A percentile compares a stretch with the other conserved stretches of the same genome.
Conservation (phyloP, 2,888 invertebrate genomes). For the Ceriagrion tenellum region DNA sequence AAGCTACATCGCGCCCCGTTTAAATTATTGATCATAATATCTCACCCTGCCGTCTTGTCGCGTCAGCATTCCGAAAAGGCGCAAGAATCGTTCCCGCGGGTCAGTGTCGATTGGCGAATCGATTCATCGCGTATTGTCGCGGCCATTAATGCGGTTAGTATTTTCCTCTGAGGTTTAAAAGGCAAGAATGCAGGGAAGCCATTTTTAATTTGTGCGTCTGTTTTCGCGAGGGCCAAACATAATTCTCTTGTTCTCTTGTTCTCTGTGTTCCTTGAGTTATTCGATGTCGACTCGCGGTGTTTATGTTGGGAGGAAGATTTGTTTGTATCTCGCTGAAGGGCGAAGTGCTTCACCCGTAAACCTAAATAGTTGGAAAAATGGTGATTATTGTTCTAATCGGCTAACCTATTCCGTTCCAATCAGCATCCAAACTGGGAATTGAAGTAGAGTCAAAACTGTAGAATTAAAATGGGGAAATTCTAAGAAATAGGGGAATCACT, state of each 20-base stretch:
- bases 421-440: too few species aligned
- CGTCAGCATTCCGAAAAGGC: neutral
- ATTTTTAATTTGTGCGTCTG: neutral
- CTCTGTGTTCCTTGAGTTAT: neutral
- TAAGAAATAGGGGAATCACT: too few species aligned
- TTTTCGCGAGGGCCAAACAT: neutral
- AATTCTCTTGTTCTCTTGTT: neutral
- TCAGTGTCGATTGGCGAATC: neutral
- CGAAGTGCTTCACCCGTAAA: too few species aligned
- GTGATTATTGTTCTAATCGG: too few species aligned
- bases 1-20: neutral
- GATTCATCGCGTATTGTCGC: neutral
- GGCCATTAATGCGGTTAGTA: neutral
- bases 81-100: neutral
- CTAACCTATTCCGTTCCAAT: too few species aligned
- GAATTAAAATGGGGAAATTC: too few species aligned
- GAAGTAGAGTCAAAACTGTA: too few species aligned
- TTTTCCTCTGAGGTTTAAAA: neutral
- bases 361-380: neutral
- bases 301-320: neutral
- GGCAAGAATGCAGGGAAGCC: neutral
- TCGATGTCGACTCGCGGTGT: neutral
- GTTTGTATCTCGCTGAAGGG: too few species aligned
- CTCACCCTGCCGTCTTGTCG: neutral
- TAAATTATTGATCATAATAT: constrained; percentile 32